A percentile compares a stretch with the other conserved stretches of the same genome.
These are phyloP conservation scores for Miltochrista miniata DNA, from an alignment of 2,888 invertebrate species.

Conservation along the genomic window DNA sequence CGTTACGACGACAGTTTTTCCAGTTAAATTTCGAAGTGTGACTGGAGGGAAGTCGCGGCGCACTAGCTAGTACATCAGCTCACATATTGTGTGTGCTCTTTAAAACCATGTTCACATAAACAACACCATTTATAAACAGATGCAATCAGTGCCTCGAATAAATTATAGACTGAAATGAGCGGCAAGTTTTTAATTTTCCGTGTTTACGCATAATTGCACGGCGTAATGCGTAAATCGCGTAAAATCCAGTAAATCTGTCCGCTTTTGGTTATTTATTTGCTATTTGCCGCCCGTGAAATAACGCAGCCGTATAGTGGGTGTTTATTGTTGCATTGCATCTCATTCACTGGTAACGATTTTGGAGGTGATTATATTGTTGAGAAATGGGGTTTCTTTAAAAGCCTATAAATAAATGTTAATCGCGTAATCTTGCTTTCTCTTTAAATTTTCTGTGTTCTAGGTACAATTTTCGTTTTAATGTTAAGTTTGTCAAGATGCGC, in stretches of 20 bases:
- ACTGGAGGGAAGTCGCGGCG: too few species aligned
- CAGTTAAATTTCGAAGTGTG: too few species aligned
- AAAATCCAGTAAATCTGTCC: constrained; percentile 55
- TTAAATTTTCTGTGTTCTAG: too few species aligned
- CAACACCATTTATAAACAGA: constrained; percentile 17
- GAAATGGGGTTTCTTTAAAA: background rate
- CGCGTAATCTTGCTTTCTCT: too few species aligned
- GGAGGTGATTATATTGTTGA: background rate
- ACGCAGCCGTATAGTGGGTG: constrained; percentile 26
- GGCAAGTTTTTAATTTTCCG: constrained; percentile 57
- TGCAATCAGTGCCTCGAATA: constrained; percentile 25
- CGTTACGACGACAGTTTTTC: too few species aligned
- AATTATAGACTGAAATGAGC: constrained; percentile 17
- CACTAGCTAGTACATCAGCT: too few species aligned
- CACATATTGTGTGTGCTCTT: too few species aligned
- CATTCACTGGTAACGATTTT: constrained; percentile 18
- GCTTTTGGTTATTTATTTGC: constrained; percentile 53
- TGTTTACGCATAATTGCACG: constrained; percentile 57
- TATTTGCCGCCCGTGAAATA: constrained; percentile 40
- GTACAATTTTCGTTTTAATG: too few species aligned
- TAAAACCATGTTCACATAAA: too few species aligned
- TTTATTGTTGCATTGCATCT: constrained; percentile 18
- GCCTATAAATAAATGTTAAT: too few species aligned
- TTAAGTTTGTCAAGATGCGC: too few species aligned
- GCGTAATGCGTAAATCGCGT: constrained; percentile 41